Percentiles rank a stretch among this genome's conserved stretches.
These are phyloP conservation scores for Venusia cambrica DNA, from an alignment of 2,888 invertebrate genomes.

Conservation along the genomic window DNA sequence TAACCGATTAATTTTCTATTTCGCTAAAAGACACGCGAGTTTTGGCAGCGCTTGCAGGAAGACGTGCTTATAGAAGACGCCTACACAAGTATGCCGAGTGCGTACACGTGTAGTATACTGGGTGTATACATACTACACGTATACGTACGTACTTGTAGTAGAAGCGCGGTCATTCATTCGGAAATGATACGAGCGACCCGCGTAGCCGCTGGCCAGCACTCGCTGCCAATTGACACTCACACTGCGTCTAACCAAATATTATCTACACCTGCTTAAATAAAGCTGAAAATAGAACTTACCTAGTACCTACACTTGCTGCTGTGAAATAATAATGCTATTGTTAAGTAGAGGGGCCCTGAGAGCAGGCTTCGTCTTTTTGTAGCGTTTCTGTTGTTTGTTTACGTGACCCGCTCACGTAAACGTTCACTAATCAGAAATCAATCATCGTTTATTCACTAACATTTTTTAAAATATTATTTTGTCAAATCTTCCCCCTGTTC, in stretches of 20 bases:
- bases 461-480: no score
- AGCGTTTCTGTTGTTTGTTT: no score
- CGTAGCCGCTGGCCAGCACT: slow-evolving; percentile 16
- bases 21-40: slow-evolving; percentile 22
- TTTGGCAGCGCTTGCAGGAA: slow-evolving; percentile 57
- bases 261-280: slow-evolving; percentile 18
- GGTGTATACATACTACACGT: slow-evolving; percentile 3
- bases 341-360: no score
- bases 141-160: slow-evolving; percentile 9
- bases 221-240: slow-evolving; percentile 20
- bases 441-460: no score
- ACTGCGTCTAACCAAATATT: slow-evolving; percentile 22
- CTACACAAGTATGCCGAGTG: slow-evolving; percentile 10
- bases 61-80: slow-evolving; percentile 27
- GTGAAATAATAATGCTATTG: no score
- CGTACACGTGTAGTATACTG: neutral
- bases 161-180: slow-evolving; percentile 55
- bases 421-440: no score
- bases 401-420: no score
- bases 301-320: no score
- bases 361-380: no score
- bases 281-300: slow-evolving; percentile 6
- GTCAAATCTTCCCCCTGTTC: no score
- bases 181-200: slow-evolving; percentile 48
- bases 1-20: slow-evolving; percentile 25